These are phyloP conservation scores for Marisa cornuarietis DNA, from an alignment of 1,140 invertebrate genomes.

Conservation along the genomic window DNA sequence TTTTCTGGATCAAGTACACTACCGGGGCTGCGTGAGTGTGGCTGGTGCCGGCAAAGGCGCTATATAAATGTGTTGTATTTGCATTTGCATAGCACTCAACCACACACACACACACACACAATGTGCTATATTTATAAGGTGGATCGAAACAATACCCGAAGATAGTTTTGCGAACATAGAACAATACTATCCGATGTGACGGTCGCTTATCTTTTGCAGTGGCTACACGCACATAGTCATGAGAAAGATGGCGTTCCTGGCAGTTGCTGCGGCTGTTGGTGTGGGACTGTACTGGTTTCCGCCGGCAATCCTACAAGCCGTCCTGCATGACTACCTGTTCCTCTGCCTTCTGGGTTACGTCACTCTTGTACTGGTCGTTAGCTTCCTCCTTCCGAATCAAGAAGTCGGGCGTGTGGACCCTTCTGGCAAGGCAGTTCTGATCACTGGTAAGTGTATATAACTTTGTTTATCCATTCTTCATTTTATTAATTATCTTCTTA, in stretches of 20 bases:
- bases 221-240: no score
- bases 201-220: no score
- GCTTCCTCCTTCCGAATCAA: background rate
- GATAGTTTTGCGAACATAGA: no score
- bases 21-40: no score
- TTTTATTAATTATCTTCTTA: background rate
- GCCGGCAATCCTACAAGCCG: background rate
- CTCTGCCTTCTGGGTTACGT: background rate
- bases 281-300: conserved; percentile 8
- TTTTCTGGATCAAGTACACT: no score
- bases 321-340: conserved; percentile 1
- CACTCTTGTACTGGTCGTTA: background rate
- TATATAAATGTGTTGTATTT: no score
- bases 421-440: conserved; percentile 31
- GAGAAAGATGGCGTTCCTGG: no score
- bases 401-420: conserved; percentile 21
- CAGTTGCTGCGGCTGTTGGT: conserved; percentile 1
- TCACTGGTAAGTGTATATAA: conserved; percentile 31
- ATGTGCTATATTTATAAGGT: no score
- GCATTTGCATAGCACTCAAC: background rate
- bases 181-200: no score
- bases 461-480: background rate
- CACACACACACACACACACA: conserved; percentile 8
- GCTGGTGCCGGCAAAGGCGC: no score
- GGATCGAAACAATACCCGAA: no score